phyloP scores from a whole-genome alignment of 2,797 vertebrate genomes.

The Gymnopithys bicolor region DNA sequence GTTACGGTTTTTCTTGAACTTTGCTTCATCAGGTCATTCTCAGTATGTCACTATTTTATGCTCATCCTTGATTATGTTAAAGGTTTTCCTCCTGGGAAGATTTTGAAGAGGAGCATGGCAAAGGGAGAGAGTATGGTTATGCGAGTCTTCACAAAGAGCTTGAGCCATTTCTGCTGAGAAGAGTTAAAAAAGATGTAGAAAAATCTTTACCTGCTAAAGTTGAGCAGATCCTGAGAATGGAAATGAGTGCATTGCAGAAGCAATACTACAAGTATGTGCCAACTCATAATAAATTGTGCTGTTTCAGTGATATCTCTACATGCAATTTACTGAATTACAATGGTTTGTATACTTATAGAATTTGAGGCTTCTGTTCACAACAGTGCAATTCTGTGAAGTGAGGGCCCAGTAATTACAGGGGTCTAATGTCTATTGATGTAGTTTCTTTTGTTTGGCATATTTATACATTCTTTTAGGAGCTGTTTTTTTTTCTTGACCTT shows the following conservation, averaged over 20 bases:
- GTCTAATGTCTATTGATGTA: neutral
- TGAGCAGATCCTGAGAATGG: constrained; percentile 96
- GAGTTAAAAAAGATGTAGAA: constrained; percentile 99
- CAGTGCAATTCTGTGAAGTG: neutral
- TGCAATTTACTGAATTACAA: neutral
- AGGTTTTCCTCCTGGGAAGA: constrained; percentile 98
- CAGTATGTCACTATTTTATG: neutral
- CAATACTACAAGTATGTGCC: constrained; percentile 85
- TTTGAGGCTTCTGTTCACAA: neutral
- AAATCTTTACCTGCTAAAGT: constrained; percentile 98
- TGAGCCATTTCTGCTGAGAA: constrained; percentile 93
- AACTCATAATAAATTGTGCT: neutral
- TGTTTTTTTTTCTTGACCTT: neutral
- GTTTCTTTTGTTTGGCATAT: neutral
- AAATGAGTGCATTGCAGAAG: constrained; percentile 98
- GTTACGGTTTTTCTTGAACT: neutral
- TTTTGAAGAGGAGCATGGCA: constrained; percentile 97
- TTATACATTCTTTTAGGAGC: neutral
- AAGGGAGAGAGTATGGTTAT: constrained; percentile 95
- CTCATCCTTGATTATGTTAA: constrained; percentile 27
- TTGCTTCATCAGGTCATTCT: neutral
- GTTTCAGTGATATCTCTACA: neutral
- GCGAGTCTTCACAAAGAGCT: constrained; percentile 97
- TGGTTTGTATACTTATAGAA: neutral
- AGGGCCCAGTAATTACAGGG: neutral